These are phyloP conservation scores for Polydrusus tereticollis DNA, from an alignment of 2,888 invertebrate species.

Conservation along the genomic window DNA sequence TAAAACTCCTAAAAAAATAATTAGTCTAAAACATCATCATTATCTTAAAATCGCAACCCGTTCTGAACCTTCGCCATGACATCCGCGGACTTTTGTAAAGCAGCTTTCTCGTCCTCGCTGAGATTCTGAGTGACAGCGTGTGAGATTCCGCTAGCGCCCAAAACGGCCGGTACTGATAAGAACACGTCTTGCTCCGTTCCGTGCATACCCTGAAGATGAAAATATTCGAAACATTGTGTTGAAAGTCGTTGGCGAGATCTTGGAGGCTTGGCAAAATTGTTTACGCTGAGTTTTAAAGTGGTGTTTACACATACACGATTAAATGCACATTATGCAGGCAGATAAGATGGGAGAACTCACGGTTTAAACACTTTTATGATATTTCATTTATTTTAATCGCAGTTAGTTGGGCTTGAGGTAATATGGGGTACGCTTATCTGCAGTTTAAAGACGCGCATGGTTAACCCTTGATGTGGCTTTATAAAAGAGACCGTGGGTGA, in stretches of 20 bases:
- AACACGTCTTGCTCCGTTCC: conserved; percentile 87
- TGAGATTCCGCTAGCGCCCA: conserved; percentile 79
- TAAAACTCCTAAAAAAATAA: neutral
- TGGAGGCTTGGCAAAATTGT: conserved; percentile 22
- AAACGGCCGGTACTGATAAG: conserved; percentile 85
- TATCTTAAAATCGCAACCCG: conserved; percentile 38
- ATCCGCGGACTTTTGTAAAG: conserved; percentile 77
- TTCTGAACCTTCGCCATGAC: conserved; percentile 54
- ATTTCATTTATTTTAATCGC: too few species aligned
- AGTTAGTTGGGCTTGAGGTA: too few species aligned
- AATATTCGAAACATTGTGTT: conserved; percentile 30
- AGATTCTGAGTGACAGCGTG: conserved; percentile 82
- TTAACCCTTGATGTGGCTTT: too few species aligned
- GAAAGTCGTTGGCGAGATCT: conserved; percentile 1
- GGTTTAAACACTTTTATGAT: neutral
- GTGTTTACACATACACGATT: conserved; percentile 15
- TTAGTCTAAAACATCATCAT: neutral
- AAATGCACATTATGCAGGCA: neutral
- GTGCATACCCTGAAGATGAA: conserved; percentile 78
- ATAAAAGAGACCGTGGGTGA: too few species aligned
- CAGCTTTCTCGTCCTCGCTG: conserved; percentile 72
- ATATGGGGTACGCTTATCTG: too few species aligned
- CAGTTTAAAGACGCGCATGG: too few species aligned
- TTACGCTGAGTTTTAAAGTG: conserved; percentile 2
- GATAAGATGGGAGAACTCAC: neutral